Base-by-base conservation (phyloP, 2,888 invertebrate species). In the Aspidapion aeneum region DNA sequence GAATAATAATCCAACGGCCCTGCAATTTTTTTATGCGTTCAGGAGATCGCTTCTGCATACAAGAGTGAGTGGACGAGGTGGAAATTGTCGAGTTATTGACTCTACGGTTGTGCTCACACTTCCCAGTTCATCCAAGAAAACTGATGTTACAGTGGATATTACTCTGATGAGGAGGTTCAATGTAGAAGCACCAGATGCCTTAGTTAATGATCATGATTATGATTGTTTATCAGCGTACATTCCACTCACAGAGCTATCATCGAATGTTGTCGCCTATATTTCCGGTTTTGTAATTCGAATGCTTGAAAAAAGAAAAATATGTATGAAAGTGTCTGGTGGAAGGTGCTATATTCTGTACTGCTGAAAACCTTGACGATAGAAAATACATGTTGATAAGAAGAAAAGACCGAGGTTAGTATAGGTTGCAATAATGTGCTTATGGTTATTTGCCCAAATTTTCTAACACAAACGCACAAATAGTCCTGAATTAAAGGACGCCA, bases 181-280 rank as follows among this genome's bases (percentile, higher is more conserved):
- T 52, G 12, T 58, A 12, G 19, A 62, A 18, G n/a, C 50, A 52
- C 1, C 9, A 3, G 21, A 58, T 9, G 35, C 21, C 1, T 5
- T 49, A 52, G 3, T 16, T 7, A 12, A 35, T 18, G 62, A 62
- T 5, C 22, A 52, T 16, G 54, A 62, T 20, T 62, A 19, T 52
- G 18, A 54, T 19, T 1, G 2, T 18, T 18, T 52, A n/a, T 57
- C 63, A 7, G n/a, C 49, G n/a, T 60, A 35, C 22, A 51, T 63
- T n/a, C 16, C 16, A 18, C 35, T 64, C 3, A 35, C 12, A 22
- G 62, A 55, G 18, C 7, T 65, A 9, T 16, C 54, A 21, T n/a
- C 12, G n/a, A 65, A 65, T 60, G 65, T 65, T 3, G 63, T 65
- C 9, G 58, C 59, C 20, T 63, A 65, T 22, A 65, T 65, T 7